These are phyloP conservation scores for Falco novaeseelandiae DNA, from an alignment of 2,797 vertebrate genomes.

Conservation along the genomic window DNA sequence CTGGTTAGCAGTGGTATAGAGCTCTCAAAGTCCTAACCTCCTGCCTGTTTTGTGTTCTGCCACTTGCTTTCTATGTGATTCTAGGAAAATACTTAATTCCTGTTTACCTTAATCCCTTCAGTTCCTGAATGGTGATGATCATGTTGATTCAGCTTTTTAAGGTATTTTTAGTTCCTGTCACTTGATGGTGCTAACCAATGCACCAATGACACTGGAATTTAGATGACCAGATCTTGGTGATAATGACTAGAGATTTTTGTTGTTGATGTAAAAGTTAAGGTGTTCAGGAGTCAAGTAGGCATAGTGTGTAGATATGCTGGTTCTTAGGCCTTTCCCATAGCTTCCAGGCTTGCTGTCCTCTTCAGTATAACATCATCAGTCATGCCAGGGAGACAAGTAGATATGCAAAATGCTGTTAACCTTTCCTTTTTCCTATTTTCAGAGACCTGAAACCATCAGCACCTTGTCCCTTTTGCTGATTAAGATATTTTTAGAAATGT, in stretches of 20 bases:
- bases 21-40: neutral
- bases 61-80: neutral
- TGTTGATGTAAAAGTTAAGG: neutral
- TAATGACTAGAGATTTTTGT: neutral
- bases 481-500: neutral
- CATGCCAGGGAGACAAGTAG: neutral
- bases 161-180: neutral
- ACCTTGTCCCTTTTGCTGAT: neutral
- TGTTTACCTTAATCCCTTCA: neutral
- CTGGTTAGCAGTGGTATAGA: neutral
- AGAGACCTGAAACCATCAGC: neutral
- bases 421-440: neutral
- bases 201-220: neutral
- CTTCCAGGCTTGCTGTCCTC: neutral
- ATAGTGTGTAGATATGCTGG: too few relatives aligned
- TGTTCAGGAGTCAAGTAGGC: neutral
- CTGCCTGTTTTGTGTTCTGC: neutral
- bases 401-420: neutral
- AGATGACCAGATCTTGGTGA: neutral
- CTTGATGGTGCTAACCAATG: neutral
- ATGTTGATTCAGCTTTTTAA: neutral
- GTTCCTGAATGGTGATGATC: neutral
- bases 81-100: neutral
- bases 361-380: neutral
- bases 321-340: neutral